Base-by-base conservation (phyloP, 2,797 vertebrate genomes). In the Chromobotia macracanthus region DNA sequence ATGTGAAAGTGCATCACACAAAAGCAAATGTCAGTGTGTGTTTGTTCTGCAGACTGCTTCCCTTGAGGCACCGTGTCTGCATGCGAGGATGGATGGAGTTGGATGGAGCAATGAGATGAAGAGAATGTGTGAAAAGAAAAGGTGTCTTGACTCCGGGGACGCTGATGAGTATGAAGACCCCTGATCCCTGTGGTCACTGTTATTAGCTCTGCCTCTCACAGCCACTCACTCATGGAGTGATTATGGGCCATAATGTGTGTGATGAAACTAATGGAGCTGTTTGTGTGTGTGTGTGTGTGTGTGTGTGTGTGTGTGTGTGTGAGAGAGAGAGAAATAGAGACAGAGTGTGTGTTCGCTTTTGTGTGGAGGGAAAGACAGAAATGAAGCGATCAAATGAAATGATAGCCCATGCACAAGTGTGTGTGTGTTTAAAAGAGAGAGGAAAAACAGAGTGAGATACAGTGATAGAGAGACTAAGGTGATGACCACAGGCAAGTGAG, bases 171-270 rank as follows among this genome's bases (percentile, higher is more conserved):
- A n/a, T 41, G 53, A 31, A 78, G 64, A 68, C 48, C 70, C 75
- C 64, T 46, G 50, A 56, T 53, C 70, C 18, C 55, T 25, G 70
- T 79, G 65, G 55, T 64, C 76, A 75, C 48, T 58, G 48, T 79
- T 75, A 82, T 82, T 79, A 79, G 56, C 77, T 72, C 31, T 53
- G 67, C 58, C 67, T 71, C 58, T 79, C 56, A 64, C 44, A 5
- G 44, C 46, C 77, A 41, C 77, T 64, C 58, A 7, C 48, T 53
- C 58, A 79, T 72, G 64, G 44, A 72, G 70, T 67, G 78, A 80
- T 80, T 80, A 80, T 67, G 70, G 78, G 25, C 70, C 70, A 80
- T 72, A 66, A 80, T 7, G 25, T n/a, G 61, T 72, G 69, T 50
- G 18, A 8, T 69, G 76, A 69, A 77, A 50, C 76, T 64, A 78